These are phyloP conservation scores for Rhyacophila evoluta DNA, from an alignment of 2,888 invertebrate species.

Conservation along the genomic window DNA sequence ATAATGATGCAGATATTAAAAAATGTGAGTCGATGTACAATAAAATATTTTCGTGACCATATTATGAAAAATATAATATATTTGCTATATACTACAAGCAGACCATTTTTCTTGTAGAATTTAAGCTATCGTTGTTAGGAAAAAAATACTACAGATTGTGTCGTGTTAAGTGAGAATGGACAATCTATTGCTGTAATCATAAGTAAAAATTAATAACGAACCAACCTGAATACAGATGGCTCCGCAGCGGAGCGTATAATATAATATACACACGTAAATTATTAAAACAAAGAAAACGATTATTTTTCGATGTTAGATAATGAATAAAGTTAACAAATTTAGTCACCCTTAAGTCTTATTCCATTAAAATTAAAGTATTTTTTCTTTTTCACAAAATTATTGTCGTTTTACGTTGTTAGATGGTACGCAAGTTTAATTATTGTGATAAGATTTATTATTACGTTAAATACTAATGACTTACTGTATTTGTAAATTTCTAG, in stretches of 20 bases:
- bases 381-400: slow-evolving; percentile 23
- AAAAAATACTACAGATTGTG: slow-evolving; percentile 5
- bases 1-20: not conserved
- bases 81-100: not conserved
- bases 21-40: slow-evolving; percentile 12
- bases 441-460: slow-evolving; percentile 27
- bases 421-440: not conserved
- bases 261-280: not conserved
- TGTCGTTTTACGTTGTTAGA: slow-evolving; percentile 10
- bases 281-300: slow-evolving; percentile 26
- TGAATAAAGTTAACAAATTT: slow-evolving; percentile 2
- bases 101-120: slow-evolving; percentile 9
- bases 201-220: slow-evolving; percentile 20
- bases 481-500: slow-evolving; percentile 16
- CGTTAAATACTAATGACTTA: not conserved
- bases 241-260: not conserved
- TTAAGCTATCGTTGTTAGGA: slow-evolving; percentile 14
- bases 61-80: not conserved
- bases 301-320: slow-evolving; percentile 31
- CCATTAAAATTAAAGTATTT: slow-evolving; percentile 25
- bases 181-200: slow-evolving; percentile 2
- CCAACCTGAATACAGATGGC: not conserved
- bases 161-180: slow-evolving; percentile 11
- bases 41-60: not conserved
- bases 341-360: slow-evolving; percentile 28